Evolutionary conservation across 2,113 vertebrate genomes (phyloP).

Genomic region (Planiliza haematocheilus): DNA sequence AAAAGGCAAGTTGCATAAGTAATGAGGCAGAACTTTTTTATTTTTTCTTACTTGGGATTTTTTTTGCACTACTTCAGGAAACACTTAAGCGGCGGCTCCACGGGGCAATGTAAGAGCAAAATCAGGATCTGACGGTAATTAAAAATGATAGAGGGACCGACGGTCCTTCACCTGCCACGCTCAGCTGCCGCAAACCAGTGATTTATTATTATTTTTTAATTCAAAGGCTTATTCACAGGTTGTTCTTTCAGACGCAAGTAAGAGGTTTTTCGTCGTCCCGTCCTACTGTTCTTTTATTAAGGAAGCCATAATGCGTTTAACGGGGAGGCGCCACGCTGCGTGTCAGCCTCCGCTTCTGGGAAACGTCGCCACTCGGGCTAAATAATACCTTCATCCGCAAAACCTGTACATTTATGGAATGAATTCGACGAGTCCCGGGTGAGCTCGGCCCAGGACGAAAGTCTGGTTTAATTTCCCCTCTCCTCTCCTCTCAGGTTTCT

Average conservation of each 20-base stretch:
- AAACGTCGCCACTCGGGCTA: too few relatives aligned
- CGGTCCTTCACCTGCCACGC: conserved; percentile 13
- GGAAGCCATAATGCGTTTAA: conserved; percentile 14
- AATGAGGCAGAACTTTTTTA: conserved; percentile 14
- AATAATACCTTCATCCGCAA: too few relatives aligned
- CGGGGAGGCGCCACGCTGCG: conserved; percentile 18
- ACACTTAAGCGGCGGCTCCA: conserved; percentile 32
- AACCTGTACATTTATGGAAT: too few relatives aligned
- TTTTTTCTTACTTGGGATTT: too few relatives aligned
- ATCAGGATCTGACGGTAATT: conserved; percentile 25
- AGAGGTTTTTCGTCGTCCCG: conserved; percentile 26
- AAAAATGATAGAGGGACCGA: conserved; percentile 30
- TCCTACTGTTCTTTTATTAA: conserved; percentile 50
- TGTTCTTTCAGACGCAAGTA: conserved; percentile 20
- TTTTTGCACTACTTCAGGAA: conserved; percentile 11
- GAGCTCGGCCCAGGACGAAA: too few relatives aligned
- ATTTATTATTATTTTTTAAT: conserved; percentile 37
- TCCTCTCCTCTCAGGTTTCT: conserved; percentile 63
- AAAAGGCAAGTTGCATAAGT: conserved; percentile 39
- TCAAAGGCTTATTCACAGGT: conserved; percentile 33
- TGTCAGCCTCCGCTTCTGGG: too few relatives aligned
- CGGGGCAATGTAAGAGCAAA: conserved; percentile 16
- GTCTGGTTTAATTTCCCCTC: too few relatives aligned
- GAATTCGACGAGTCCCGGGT: too few relatives aligned
- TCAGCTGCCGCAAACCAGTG: conserved; percentile 18